Evolutionary conservation across 2,888 invertebrate species (phyloP).

Genomic region (Metellina segmentata): DNA sequence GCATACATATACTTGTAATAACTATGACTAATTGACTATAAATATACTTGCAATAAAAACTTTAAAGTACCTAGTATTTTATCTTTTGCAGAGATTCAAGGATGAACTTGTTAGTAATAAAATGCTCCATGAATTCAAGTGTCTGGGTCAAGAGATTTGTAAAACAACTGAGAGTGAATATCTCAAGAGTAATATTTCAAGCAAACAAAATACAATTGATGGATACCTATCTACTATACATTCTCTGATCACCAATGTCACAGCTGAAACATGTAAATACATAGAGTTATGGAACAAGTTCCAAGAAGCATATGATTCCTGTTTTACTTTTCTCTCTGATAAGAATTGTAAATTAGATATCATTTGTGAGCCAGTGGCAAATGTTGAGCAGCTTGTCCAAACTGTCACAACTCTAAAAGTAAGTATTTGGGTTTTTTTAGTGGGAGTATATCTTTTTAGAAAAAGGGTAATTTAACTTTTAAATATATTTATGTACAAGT

Average conservation of each 20-base stretch:
- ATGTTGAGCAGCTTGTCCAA: conserved; percentile 17
- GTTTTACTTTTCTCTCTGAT: conserved; percentile 19
- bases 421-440: conserved; percentile 13
- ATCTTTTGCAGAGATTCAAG: conserved; percentile 12
- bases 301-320: conserved; percentile 23
- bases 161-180: background rate
- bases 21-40: background rate
- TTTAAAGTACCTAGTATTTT: background rate
- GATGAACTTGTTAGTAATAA: background rate
- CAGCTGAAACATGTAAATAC: conserved; percentile 2
- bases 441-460: background rate
- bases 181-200: background rate
- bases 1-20: too few relatives aligned
- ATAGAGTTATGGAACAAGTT: conserved; percentile 38
- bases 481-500: background rate
- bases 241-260: background rate
- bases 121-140: background rate
- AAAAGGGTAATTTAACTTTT: background rate
- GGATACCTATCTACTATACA: background rate
- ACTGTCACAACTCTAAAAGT: conserved; percentile 39
- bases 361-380: conserved; percentile 7
- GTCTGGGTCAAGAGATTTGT: background rate
- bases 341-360: conserved; percentile 7
- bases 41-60: background rate
- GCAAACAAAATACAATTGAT: conserved; percentile 5